Base-by-base conservation (phyloP, 2,888 invertebrate genomes). In the Drosophila peninsularis region DNA sequence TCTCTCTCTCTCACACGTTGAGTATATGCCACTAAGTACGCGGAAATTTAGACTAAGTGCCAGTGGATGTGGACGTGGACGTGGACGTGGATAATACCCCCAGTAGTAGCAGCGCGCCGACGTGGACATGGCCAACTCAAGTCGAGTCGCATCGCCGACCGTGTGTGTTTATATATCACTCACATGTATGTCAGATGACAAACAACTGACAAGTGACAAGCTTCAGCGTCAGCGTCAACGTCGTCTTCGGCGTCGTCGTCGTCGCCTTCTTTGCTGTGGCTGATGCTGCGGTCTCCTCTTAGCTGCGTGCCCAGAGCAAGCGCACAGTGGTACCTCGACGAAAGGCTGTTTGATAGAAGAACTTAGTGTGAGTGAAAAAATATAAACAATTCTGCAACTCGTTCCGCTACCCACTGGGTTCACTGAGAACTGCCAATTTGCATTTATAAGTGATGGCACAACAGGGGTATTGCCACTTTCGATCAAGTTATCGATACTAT, bases 141-240 rank as follows among this genome's bases (percentile, higher is more conserved):
- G 34, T 62, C 62, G 37, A 75, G 67, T 71, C 78, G 69, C 71
- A 68, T 68, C 54, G 78, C 66, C 69, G 71, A 76, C 88, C 82
- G 85, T 72, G 88, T 84, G 80, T 86, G 83, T 79, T 83, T 89
- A 90, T 90, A 90, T 90, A 90, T 90, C 91, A 90, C 90, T 90
- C 90, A 86, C 90, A 89, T 90, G 77, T 84, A 88, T 89, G 90
- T 89, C 90, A 89, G 81, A 89, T 90, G 90, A 91, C 91, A 90
- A 91, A 90, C 90, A 90, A 89, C 91, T 90, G 91, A 91, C 90
- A 90, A 90, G 89, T 90, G 90, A 90, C 90, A 90, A 84, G 90
- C 88, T 82, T 90, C 89, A 89, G 78, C 88, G 45, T 47, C 45
- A 71, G 67, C 82, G 70, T 81, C 80, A 57, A 30, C 80, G 60